phyloP scores from a whole-genome alignment of 2,888 invertebrate genomes.

The Hofmannophila pseudospretella region DNA sequence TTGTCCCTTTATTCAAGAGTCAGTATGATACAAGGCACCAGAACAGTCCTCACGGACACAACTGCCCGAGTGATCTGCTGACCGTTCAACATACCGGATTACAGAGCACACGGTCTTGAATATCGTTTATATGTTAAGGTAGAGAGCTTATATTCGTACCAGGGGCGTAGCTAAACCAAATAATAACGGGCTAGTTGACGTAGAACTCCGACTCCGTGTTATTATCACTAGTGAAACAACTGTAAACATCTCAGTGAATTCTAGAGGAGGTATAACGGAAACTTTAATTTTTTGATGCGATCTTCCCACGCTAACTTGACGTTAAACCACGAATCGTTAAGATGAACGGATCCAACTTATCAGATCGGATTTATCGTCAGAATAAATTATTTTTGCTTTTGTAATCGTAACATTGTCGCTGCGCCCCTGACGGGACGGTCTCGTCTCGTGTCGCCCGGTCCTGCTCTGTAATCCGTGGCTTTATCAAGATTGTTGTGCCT shows the following conservation, averaged over 20 bases:
- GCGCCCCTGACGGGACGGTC: conserved; percentile 9
- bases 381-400: too few species aligned
- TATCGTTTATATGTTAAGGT: background rate
- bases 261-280: too few species aligned
- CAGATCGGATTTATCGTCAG: too few species aligned
- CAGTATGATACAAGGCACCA: background rate
- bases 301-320: too few species aligned
- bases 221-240: background rate
- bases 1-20: background rate
- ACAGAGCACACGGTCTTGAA: conserved; percentile 13
- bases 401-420: too few species aligned
- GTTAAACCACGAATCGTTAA: too few species aligned
- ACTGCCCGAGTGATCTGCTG: background rate
- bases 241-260: too few species aligned
- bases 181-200: background rate
- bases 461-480: conserved; percentile 19
- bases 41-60: background rate
- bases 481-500: conserved; percentile 15
- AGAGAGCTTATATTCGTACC: background rate
- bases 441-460: background rate
- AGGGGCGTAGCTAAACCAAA: conserved; percentile 5
- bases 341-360: too few species aligned
- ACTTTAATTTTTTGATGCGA: too few species aligned
- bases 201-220: background rate
- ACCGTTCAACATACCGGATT: conserved; percentile 12